Base-by-base conservation (phyloP, 2,113 vertebrate genomes). In the Dryoscopus gambensis region DNA sequence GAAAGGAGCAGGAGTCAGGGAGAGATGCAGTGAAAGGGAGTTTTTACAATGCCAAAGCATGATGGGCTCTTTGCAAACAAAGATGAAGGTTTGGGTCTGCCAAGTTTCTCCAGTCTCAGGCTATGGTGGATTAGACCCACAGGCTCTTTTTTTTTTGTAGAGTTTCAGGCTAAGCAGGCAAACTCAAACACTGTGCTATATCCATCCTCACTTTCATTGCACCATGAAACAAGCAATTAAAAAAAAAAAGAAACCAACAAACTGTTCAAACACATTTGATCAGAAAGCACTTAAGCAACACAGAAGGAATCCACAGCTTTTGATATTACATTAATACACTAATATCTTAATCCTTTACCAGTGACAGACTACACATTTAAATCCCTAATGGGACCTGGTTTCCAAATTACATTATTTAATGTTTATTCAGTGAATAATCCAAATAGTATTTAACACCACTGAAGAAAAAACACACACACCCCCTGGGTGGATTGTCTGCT, bases 351-450 rank as follows among this genome's bases (percentile, higher is more conserved):
- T 98, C 97, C 79, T 67, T 96, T 97, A 89, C 96, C 94, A 96
- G 95, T 96, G 87, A 94, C 96, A 85, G 95, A 83, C 97, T 97
- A 93, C 96, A 95, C 85, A 96, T 97, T 63, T 56, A 98, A 97
- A 94, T 97, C 97, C 96, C 96, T 94, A 86, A 97, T 95, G 94
- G 96, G 97, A 97, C 67, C n/a, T 94, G 86, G 95, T 97, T 98
- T 98, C 97, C 96, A 98, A 98, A 98, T 98, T 97, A 98, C 97
- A 97, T 98, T 98, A 98, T 97, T 98, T 97, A 98, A 98, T 98
- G 98, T 98, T 98, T 98, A 97, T 97, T 97, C 96, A 97, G 96
- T 97, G 97, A 98, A 97, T 97, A 96, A 97, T 97, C 97, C 97
- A 98, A 97, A 96, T 97, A 96, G 97, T 96, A 94, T 98, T 98